Percentiles rank a stretch among this genome's conserved stretches.
Conservation (phyloP, 2,888 invertebrate genomes). For the Brachypalpus laphriformis region DNA sequence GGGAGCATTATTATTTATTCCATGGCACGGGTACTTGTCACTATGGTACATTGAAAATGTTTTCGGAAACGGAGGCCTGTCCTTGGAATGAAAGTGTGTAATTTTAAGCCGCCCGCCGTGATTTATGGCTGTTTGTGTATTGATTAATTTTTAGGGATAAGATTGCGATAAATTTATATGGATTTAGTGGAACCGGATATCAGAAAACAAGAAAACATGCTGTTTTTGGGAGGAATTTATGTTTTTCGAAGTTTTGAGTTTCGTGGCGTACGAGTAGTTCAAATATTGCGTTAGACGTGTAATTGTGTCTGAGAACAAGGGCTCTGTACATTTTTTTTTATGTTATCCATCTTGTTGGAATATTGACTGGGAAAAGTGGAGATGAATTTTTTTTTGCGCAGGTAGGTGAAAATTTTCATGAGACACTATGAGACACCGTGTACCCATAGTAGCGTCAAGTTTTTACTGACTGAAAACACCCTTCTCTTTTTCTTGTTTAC, state of each 20-base stretch:
- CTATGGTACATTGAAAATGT: constrained; percentile 27
- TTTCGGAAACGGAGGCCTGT: not conserved
- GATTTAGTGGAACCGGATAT: constrained; percentile 58
- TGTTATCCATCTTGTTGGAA: too few relatives aligned
- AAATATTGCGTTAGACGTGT: too few relatives aligned
- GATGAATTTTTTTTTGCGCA: too few relatives aligned
- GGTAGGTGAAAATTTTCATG: too few relatives aligned
- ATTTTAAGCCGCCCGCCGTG: constrained; percentile 55
- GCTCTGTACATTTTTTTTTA: too few relatives aligned
- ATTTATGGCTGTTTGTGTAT: constrained; percentile 64
- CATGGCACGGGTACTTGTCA: constrained; percentile 54
- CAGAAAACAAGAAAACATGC: constrained; percentile 33
- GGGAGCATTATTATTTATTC: constrained; percentile 61
- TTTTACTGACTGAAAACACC: too few relatives aligned
- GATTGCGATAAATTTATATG: constrained; percentile 64
- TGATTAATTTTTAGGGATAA: constrained; percentile 67
- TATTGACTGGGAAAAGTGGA: too few relatives aligned
- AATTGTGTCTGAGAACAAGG: too few relatives aligned
- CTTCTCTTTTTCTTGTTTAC: too few relatives aligned
- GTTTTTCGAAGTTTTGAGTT: not conserved
- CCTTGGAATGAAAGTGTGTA: constrained; percentile 39
- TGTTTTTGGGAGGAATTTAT: not conserved
- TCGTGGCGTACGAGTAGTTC: not conserved
- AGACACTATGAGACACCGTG: too few relatives aligned
- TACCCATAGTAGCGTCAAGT: too few relatives aligned